A percentile compares a stretch with the other conserved stretches of the same genome.
Evolutionary conservation across 2,797 vertebrate species (phyloP).

Genomic region (Eidolon dupreanum): DNA sequence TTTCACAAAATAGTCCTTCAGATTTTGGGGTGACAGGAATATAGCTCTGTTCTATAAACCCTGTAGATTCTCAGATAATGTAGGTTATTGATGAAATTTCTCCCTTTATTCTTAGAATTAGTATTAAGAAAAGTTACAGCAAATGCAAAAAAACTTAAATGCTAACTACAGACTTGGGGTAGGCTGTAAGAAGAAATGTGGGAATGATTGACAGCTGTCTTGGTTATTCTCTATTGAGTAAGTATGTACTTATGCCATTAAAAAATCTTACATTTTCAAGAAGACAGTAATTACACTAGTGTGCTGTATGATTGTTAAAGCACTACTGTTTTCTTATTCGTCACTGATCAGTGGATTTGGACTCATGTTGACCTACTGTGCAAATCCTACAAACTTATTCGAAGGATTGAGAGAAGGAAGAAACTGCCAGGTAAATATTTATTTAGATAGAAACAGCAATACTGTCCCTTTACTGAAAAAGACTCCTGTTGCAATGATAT

Average conservation of each 20-base stretch:
- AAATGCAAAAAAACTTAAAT: not conserved
- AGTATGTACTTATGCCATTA: not conserved
- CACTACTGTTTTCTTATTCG: not conserved
- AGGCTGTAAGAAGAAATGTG: not conserved
- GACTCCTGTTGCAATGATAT: not conserved
- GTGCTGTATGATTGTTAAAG: not conserved
- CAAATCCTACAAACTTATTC: slow-evolving; percentile 4
- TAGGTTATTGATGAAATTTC: not conserved
- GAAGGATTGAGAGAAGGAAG: not conserved
- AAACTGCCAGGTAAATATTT: not conserved
- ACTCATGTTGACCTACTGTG: not conserved
- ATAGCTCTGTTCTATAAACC: not conserved
- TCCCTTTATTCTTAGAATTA: not conserved
- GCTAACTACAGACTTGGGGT: not conserved
- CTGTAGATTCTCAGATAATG: not conserved
- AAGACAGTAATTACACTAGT: slow-evolving; percentile 1
- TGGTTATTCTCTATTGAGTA: not conserved
- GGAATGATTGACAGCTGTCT: not conserved
- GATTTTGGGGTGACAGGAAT: not conserved
- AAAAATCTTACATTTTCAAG: not conserved
- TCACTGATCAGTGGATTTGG: not conserved
- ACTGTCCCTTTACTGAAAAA: not conserved
- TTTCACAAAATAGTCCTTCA: not conserved
- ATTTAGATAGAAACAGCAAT: not conserved
- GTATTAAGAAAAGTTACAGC: slow-evolving; percentile 14